Conservation (phyloP, 1,140 invertebrate genomes). For the Drosophila busckii region DNA sequence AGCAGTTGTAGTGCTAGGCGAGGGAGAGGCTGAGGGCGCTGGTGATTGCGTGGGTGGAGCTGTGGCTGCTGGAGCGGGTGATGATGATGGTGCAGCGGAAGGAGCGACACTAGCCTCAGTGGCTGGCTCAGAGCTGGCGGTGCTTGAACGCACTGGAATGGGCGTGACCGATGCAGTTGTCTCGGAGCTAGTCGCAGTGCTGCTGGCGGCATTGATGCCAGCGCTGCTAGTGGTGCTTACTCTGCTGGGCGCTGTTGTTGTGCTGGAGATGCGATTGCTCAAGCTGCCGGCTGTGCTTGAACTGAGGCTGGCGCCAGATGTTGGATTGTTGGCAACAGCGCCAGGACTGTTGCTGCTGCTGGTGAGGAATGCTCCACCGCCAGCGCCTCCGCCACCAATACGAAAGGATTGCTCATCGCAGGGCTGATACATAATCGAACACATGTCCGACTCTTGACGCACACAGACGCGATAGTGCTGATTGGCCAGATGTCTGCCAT, state of each 20-base stretch:
- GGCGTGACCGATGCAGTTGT: too few relatives aligned
- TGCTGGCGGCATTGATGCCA: background rate
- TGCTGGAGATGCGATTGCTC: too few relatives aligned
- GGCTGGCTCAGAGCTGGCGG: constrained; percentile 14
- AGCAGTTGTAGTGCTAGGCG: constrained; percentile 12
- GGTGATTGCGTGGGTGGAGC: constrained; percentile 17
- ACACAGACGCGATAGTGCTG: constrained; percentile 90
- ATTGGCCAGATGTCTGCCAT: constrained; percentile 87
- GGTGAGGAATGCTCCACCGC: background rate
- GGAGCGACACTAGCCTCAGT: background rate
- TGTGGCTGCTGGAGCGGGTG: background rate
- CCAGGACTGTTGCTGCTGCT: background rate
- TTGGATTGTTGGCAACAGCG: too few relatives aligned
- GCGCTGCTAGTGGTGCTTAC: too few relatives aligned
- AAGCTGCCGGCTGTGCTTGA: constrained; percentile 15
- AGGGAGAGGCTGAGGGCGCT: constrained; percentile 33
- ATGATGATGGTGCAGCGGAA: background rate
- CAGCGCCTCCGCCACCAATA: constrained; percentile 80
- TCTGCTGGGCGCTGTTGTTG: too few relatives aligned
- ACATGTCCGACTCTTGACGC: constrained; percentile 84
- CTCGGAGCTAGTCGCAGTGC: too few relatives aligned
- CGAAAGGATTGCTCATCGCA: constrained; percentile 88
- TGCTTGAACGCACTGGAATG: too few relatives aligned
- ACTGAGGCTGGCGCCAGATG: too few relatives aligned
- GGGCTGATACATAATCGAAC: constrained; percentile 87